Evolutionary conservation across 1,140 invertebrate genomes (phyloP), one percentile per base, ranked within the genome.

Genomic region (honey bee (Apis mellifera)): DNA sequence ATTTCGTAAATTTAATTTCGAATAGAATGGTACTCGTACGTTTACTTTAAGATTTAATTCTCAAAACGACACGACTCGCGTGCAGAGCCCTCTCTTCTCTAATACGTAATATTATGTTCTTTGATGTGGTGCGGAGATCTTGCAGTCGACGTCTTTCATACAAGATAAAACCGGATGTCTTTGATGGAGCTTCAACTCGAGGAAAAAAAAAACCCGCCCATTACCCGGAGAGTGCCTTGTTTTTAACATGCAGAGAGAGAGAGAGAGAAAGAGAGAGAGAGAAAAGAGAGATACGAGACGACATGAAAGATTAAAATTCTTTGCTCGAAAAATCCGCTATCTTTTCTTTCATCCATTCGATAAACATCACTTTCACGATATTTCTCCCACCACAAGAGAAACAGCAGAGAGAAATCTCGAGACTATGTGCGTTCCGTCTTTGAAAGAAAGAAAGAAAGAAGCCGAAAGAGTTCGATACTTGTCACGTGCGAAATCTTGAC

Each of bases 231-330:
- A 72, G 26, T 32, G 26, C 1, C 54, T 57, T 42, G 70, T 21
- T 42, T 57, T 19, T 42, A 42, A 42, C 5, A 42, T 42, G 32
- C 32, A 42, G 32, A 42, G 32, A 42, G 32, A 42, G 32, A 42
- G 32, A 42, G 32, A 42, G 5, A 42, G 32, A 42, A 5, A 42
- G 32, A 42, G 32, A 42, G 32, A 42, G 32, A 42, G 32, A 42
- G 3, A 32, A 32, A 3, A 2, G 26, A 9, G 23, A 9, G 19
- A 21, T 12, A 1, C 2, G 7, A 12, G 26, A 15, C 54, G 9
- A 57, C 70, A 52, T n/a, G 19, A 42, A 15, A 57, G 54, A 72
- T 72, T 72, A 72, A 72, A 42, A 72, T 42, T 42, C 70, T 42
- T 32, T n/a, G 3, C 15, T 15, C 52, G 15, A 55, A 8, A 23